Evolutionary conservation across 2,797 vertebrate genomes (phyloP), one percentile per base, ranked within the genome.

Genomic region (Eupleurogrammus muticus): DNA sequence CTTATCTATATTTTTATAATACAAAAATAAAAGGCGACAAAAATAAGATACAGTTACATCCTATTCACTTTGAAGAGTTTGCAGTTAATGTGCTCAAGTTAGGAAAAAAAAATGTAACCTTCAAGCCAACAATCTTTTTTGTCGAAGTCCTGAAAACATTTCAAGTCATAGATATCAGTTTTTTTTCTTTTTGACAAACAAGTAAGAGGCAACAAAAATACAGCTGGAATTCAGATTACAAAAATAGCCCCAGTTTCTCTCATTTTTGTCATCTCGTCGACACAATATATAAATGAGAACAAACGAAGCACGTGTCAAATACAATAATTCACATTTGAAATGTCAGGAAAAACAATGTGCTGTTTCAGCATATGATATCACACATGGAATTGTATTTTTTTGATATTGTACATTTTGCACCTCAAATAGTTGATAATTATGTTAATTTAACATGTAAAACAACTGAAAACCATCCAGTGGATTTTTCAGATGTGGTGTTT

Each of bases 61-160:
- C 11, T 7, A 20, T 14, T 36, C 44, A 38, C 16, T 40, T 51
- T 11, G 38, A 42, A 6, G 4, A 56, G 19, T 67, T 28, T 49
- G 4, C 40, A 44, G 40, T 14, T 58, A 35, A 38, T 57, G 71
- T 60, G 44, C 35, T 76, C 17, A 46, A 47, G 47, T 73, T 10
- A 68, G 17, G 69, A 74, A 77, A 74, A 34, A 56, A 54, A 19
- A 24, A 21, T 6, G 70, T 32, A 47, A 74, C 44, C 32, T 50
- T 46, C 19, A 56, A 40, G 50, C 50, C 4, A 17, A 75, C 74
- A 87, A 79, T 80, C 79, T 24, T 80, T 28, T 70, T 40, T 46
- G 72, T 80, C 79, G 64, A 63, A 59, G 55, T 80, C 67, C 66
- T 68, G 72, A 78, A 81, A 69, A 70, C 11, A 1, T 70, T 73